These are phyloP conservation scores for Oreochromis niloticus DNA, from an alignment of 2,113 vertebrate genomes.

Conservation along the genomic window DNA sequence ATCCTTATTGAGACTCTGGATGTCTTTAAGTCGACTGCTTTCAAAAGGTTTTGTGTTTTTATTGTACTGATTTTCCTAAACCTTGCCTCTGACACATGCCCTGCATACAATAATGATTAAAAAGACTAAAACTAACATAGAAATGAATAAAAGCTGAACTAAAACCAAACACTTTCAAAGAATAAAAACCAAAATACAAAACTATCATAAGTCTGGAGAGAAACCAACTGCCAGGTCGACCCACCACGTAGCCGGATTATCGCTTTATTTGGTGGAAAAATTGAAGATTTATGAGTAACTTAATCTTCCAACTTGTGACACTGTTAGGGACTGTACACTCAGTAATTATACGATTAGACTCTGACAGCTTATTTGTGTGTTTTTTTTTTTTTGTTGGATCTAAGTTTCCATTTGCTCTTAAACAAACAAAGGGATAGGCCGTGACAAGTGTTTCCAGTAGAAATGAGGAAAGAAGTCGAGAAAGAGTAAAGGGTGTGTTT, in stretches of 20 bases:
- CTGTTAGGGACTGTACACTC: background rate
- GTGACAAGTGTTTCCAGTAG: background rate
- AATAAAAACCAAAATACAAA: background rate
- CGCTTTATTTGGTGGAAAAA: background rate
- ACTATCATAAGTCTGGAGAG: background rate
- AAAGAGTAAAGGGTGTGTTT: background rate
- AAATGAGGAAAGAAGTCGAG: background rate
- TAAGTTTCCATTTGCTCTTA: background rate
- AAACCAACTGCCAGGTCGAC: background rate
- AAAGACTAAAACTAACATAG: background rate
- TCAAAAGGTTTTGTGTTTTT: background rate
- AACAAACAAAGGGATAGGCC: constrained; percentile 14
- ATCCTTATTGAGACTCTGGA: background rate
- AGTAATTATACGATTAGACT: constrained; percentile 1
- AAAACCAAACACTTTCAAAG: background rate
- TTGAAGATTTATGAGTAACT: background rate
- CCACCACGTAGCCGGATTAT: background rate
- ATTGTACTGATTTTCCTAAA: background rate
- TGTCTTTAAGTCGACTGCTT: background rate
- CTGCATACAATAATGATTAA: background rate
- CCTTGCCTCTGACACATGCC: background rate
- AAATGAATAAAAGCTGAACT: background rate
- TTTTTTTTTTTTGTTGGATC: background rate
- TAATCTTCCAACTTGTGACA: background rate
- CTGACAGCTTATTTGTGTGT: background rate